These are phyloP conservation scores for Lordiphosa mommai DNA, from an alignment of 1,140 invertebrate species.

Conservation along the genomic window DNA sequence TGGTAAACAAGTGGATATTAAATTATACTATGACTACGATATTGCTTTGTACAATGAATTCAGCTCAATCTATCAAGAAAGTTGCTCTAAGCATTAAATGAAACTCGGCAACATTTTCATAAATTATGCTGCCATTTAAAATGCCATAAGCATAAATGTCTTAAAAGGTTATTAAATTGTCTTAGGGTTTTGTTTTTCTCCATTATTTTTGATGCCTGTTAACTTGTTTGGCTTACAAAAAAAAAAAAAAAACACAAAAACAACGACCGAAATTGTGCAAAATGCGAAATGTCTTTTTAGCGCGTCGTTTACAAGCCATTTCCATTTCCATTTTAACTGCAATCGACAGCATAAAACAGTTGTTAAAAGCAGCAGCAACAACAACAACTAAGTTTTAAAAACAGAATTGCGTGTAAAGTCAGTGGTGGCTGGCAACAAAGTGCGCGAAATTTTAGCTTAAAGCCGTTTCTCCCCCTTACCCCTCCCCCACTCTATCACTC, in stretches of 20 bases:
- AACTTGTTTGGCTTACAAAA: slow-evolving; percentile 22
- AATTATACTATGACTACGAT: no score
- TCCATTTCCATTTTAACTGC: slow-evolving; percentile 67
- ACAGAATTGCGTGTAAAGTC: slow-evolving; percentile 62
- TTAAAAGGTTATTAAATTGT: slow-evolving; percentile 38
- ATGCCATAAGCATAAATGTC: slow-evolving; percentile 39
- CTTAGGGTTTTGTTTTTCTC: slow-evolving; percentile 2
- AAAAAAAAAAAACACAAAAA: slow-evolving; percentile 11
- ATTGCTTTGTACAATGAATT: no score
- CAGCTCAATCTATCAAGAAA: no score
- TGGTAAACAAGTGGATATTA: no score
- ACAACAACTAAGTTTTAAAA: slow-evolving; percentile 32
- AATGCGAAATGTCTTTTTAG: slow-evolving; percentile 63
- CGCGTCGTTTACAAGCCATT: slow-evolving; percentile 66
- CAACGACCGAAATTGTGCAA: slow-evolving; percentile 23
- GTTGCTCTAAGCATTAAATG: not conserved
- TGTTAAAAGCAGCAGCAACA: slow-evolving; percentile 43
- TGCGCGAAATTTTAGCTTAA: slow-evolving; percentile 40
- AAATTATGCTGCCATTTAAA: slow-evolving; percentile 46
- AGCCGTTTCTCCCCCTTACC: slow-evolving; percentile 18
- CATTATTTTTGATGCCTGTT: slow-evolving; percentile 20
- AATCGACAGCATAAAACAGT: slow-evolving; percentile 65
- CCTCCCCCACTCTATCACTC: not conserved
- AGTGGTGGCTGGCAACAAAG: slow-evolving; percentile 39
- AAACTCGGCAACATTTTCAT: slow-evolving; percentile 10